These are phyloP conservation scores for Oryzias woworae DNA, from an alignment of 2,113 vertebrate species.

Conservation along the genomic window DNA sequence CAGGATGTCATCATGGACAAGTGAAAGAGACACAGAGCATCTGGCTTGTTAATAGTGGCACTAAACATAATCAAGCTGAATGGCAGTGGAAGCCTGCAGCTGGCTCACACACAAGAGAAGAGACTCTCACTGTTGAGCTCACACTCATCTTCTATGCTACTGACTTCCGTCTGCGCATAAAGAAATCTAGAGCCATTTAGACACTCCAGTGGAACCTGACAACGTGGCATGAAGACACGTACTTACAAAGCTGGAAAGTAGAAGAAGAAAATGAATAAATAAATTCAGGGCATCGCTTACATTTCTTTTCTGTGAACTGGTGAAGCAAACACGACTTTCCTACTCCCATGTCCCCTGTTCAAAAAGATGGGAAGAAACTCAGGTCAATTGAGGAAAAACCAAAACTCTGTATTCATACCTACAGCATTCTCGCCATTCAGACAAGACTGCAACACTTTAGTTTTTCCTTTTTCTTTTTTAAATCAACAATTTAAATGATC, in stretches of 20 bases:
- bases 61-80: constrained; percentile 55
- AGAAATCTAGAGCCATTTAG: constrained; percentile 44
- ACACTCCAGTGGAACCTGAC: constrained; percentile 51
- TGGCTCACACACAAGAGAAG: constrained; percentile 61
- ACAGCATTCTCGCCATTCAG: constrained; percentile 20
- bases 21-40: constrained; percentile 59
- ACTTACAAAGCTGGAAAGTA: constrained; percentile 11
- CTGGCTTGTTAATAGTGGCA: constrained; percentile 63
- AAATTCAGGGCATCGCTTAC: constrained; percentile 66
- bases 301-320: constrained; percentile 84
- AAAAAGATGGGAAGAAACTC: constrained; percentile 27
- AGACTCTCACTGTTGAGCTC: constrained; percentile 58
- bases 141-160: constrained; percentile 48
- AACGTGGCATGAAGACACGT: constrained; percentile 24
- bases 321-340: constrained; percentile 84
- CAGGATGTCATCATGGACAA: constrained; percentile 47
- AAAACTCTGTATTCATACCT: constrained; percentile 27
- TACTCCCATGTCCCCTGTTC: constrained; percentile 79
- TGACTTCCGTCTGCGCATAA: constrained; percentile 45
- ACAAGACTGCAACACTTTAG: constrained; percentile 5
- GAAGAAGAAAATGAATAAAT: constrained; percentile 4
- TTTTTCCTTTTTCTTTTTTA: too few species aligned
- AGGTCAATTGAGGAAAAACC: constrained; percentile 39
- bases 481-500: too few species aligned
- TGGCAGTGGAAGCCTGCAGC: constrained; percentile 63